Base-by-base conservation (phyloP, 2,797 vertebrate genomes). In the Enteromius paludinosus region DNA sequence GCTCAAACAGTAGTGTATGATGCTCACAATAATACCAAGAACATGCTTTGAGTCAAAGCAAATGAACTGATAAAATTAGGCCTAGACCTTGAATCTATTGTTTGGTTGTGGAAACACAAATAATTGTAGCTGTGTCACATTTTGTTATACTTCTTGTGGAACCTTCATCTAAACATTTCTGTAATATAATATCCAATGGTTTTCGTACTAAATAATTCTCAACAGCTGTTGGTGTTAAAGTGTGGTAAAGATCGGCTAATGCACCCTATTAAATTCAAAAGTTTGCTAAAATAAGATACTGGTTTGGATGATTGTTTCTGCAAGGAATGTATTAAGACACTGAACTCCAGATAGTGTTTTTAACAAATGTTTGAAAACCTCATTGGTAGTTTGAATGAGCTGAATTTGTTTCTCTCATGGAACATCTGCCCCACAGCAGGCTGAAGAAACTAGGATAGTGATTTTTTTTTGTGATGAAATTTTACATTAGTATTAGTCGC, bases 291-390 rank as follows among this genome's bases (percentile, higher is more conserved):
- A 18, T 33, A 64, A 64, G 33, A 18, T 3, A 33, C 15, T 64
- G 18, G 28, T 33, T 30, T 17, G 15, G 28, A 71, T 78, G 64
- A 78, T 76, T 68, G 72, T 64, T 20, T 81, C 65, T 82, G 81
- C 52, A 72, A 30, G 18, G 11, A 83, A 30, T 54, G 59, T 47
- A 66, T 43, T 38, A 78, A 76, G 70, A 25, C 56, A 59, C 83
- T 78, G 59, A 45, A 56, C 25, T 45, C 79, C 79, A 82, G 84
- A 81, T 85, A 79, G 77, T 75, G 66, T 66, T 83, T 74, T 45
- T 25, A 78, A 80, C 64, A 71, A 59, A 23, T 65, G 66, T 25
- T 59, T 15, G 18, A 12, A 52, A 61, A 61, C 41, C 59, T 49
- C 7, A 35, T 18, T 33, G 2, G 47, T 28, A n/a, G 33, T 38